These are phyloP conservation scores for Philereme vetulata DNA, from an alignment of 2,888 invertebrate genomes.

Conservation along the genomic window DNA sequence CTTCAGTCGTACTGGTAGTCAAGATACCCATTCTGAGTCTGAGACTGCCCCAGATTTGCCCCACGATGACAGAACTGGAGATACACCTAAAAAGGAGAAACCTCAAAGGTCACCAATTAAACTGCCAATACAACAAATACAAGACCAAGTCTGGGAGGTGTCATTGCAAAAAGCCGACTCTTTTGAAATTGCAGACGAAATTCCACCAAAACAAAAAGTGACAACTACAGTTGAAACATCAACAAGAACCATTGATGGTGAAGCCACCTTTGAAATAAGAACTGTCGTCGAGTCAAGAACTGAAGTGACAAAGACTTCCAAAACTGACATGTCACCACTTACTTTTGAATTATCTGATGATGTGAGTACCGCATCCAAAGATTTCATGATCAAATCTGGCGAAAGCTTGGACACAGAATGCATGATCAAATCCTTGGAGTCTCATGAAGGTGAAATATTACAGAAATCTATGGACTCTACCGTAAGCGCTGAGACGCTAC, in stretches of 20 bases:
- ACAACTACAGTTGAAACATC: slow-evolving; percentile 48
- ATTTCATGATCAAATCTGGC: slow-evolving; percentile 79
- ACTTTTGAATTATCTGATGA: slow-evolving; percentile 73
- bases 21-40: slow-evolving; percentile 83
- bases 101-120: slow-evolving; percentile 70
- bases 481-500: slow-evolving; percentile 79
- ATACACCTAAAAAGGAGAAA: slow-evolving; percentile 71
- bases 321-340: slow-evolving; percentile 71
- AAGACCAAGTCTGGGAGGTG: slow-evolving; percentile 77
- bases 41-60: slow-evolving; percentile 80
- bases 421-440: slow-evolving; percentile 80
- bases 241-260: slow-evolving; percentile 58
- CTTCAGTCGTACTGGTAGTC: slow-evolving; percentile 81
- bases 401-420: slow-evolving; percentile 80
- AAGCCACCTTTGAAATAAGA: slow-evolving; percentile 57
- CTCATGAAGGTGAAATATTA: slow-evolving; percentile 77
- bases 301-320: slow-evolving; percentile 58
- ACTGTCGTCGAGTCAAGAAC: slow-evolving; percentile 55
- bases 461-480: slow-evolving; percentile 82
- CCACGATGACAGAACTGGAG: slow-evolving; percentile 69
- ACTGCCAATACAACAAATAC: slow-evolving; percentile 72
- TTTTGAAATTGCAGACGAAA: slow-evolving; percentile 64
- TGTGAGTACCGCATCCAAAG: slow-evolving; percentile 71
- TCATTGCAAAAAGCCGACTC: slow-evolving; percentile 71
- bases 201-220: slow-evolving; percentile 54